Base-by-base conservation (phyloP, 2,888 invertebrate species). In the Eurytoma adleriae region DNA sequence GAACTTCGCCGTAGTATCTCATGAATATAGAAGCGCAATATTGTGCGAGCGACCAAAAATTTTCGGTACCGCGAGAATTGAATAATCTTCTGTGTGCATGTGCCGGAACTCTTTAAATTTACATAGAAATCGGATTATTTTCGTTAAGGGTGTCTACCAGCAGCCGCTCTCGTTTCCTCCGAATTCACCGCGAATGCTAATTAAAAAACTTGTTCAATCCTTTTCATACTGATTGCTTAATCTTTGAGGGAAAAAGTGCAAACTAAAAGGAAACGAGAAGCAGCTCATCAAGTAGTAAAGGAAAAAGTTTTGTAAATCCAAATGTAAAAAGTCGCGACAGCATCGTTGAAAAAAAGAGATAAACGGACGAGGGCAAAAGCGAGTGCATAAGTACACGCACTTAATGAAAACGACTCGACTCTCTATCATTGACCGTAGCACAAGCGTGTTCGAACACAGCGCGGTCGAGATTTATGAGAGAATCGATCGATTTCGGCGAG, bases 21-120 rank as follows among this genome's bases (percentile, higher is more conserved):
- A 73, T 73, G 78, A 78, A 78, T 78, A 78, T 68, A 78, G 78
- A 78, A 73, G 68, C 27, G 72, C 72, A 78, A 68, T 61, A 61
- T 67, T 61, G 54, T 14, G 59, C n/a, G 69, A 24, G 64, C 62
- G 71, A 59, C 66, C 71, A 71, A 78, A 78, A 78, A 78, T 78
- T 40, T 72, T 78, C 30, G 66, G 52, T 48, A 56, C 54, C 27
- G 30, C 18, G 67, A 61, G 61, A 78, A 78, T 78, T 78, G 68
- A 78, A 78, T 78, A 78, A 78, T 78, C 72, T 40, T n/a, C 54
- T 20, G 76, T 52, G 40, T 54, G 66, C 71, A 48, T 20, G 78
- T 50, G n/a, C 40, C 18, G 52, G 61, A 18, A 72, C 66, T 74
- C 79, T 79, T 73, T 67, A 79, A 79, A 79, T 79, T 79, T 79